Percentiles rank a stretch among this genome's conserved stretches.
Conservation (phyloP, 2,113 vertebrate genomes). For the Cariama cristata region DNA sequence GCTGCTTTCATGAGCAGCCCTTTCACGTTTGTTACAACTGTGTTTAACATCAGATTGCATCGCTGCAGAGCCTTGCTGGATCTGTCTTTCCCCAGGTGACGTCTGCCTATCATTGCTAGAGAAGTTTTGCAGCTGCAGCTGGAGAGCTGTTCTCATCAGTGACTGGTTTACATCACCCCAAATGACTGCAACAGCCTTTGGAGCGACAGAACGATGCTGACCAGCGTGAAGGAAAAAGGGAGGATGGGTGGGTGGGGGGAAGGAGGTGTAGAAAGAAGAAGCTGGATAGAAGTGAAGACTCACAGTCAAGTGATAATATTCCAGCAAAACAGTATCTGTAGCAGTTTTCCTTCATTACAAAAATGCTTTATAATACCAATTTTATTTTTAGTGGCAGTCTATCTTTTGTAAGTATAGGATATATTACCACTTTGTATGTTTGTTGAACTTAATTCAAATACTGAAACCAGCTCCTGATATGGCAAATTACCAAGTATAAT, state of each 20-base stretch:
- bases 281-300: not conserved
- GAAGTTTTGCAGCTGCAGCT: not conserved
- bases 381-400: not conserved
- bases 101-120: not conserved
- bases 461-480: not conserved
- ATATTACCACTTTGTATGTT: not conserved
- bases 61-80: not conserved
- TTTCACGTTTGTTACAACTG: not conserved
- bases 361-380: not conserved
- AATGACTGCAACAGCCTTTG: not conserved
- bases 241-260: not conserved
- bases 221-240: fast-evolving
- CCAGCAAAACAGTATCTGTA: not conserved
- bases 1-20: not conserved
- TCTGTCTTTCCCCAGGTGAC: not conserved
- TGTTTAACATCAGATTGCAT: not conserved
- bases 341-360: not conserved
- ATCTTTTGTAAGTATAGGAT: not conserved
- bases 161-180: not conserved
- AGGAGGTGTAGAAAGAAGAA: not conserved
- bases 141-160: not conserved
- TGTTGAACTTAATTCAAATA: not conserved
- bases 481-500: not conserved
- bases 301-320: not conserved
- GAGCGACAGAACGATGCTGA: not conserved